Percentiles rank a stretch among this genome's conserved stretches.
These are phyloP conservation scores for Adineta ricciae DNA, from an alignment of 2,888 invertebrate genomes.

Conservation along the genomic window DNA sequence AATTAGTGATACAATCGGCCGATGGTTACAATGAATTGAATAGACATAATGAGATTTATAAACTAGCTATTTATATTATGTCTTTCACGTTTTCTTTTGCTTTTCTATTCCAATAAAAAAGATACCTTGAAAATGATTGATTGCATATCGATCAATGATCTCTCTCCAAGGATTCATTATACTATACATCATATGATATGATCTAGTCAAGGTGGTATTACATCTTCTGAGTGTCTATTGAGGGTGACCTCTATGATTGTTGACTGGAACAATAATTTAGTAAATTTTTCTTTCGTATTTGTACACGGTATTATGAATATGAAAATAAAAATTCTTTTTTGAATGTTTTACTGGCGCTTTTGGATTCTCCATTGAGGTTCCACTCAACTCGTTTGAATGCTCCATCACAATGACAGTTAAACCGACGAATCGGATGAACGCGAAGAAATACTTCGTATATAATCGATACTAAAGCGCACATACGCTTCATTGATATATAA, in stretches of 20 bases:
- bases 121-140: too few species aligned
- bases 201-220: too few species aligned
- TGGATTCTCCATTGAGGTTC: not conserved
- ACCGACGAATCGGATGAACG: not conserved
- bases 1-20: constrained; percentile 11
- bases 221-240: too few species aligned
- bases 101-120: not conserved
- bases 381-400: not conserved
- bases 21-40: not conserved
- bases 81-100: not conserved
- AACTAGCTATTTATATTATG: not conserved
- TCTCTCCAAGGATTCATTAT: too few species aligned
- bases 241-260: not conserved
- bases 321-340: not conserved
- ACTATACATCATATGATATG: too few species aligned
- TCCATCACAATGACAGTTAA: not conserved
- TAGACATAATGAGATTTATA: not conserved
- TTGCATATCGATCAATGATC: too few species aligned
- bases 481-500: not conserved
- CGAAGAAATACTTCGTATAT: not conserved
- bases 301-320: not conserved
- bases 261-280: too few species aligned
- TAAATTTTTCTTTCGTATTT: not conserved
- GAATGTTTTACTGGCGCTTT: too few species aligned
- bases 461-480: not conserved